Conservation (phyloP, 2,888 invertebrate genomes). For the Proisotoma minuta region DNA sequence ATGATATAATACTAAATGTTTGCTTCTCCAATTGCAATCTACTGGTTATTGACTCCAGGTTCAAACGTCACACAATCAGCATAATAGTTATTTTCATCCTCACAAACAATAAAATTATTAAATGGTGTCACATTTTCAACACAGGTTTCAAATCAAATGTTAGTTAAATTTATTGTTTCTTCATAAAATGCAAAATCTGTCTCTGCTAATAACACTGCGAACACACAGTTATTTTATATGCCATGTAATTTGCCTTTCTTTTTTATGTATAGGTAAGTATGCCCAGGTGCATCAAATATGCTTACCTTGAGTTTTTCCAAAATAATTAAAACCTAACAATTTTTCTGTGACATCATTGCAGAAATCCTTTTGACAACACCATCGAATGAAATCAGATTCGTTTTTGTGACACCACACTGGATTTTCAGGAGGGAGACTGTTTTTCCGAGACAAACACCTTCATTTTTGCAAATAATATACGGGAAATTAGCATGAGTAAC, state of each 20-base stretch:
- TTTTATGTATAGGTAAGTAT: no score
- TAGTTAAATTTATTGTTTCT: no score
- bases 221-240: no score
- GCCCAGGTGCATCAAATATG: conserved; percentile 1
- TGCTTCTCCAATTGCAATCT: neutral
- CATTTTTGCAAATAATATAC: conserved; percentile 24
- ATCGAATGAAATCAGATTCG: conserved; percentile 50
- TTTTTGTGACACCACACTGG: conserved; percentile 55
- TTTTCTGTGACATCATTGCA: conserved; percentile 55
- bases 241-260: no score
- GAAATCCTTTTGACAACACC: conserved; percentile 59
- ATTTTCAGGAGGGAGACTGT: conserved; percentile 61
- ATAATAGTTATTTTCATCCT: conserved; percentile 2
- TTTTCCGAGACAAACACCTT: conserved; percentile 56
- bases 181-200: no score
- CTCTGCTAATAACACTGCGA: no score
- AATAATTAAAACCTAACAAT: conserved; percentile 23
- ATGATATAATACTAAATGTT: no score
- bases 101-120: neutral
- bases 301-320: conserved; percentile 27
- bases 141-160: neutral
- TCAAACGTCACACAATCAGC: conserved; percentile 6
- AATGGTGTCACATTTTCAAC: neutral
- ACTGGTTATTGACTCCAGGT: conserved; percentile 2
- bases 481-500: no score